Conservation (phyloP, 2,113 vertebrate genomes). For the Oostethus manadensis region DNA sequence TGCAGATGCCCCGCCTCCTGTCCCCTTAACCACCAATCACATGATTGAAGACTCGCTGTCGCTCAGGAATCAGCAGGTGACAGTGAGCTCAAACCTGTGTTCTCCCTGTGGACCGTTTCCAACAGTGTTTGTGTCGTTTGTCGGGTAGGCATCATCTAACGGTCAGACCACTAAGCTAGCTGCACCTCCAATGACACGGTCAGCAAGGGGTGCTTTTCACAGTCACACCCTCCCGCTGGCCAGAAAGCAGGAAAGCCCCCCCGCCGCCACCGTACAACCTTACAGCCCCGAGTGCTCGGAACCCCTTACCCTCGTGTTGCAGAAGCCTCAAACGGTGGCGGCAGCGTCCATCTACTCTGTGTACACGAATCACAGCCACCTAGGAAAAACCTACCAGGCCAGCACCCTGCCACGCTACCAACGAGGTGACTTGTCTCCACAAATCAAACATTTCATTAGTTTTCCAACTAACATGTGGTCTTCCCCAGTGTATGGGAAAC, state of each 20-base stretch:
- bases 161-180: slow-evolving; percentile 71
- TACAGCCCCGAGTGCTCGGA: slow-evolving; percentile 79
- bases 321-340: slow-evolving; percentile 85
- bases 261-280: slow-evolving; percentile 84
- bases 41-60: slow-evolving; percentile 80
- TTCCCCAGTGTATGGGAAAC: slow-evolving; percentile 84
- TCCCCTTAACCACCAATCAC: slow-evolving; percentile 78
- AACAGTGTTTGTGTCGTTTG: background rate
- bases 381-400: slow-evolving; percentile 83
- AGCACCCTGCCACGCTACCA: slow-evolving; percentile 78
- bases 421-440: slow-evolving; percentile 58
- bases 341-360: slow-evolving; percentile 92
- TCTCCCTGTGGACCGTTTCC: background rate
- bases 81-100: background rate
- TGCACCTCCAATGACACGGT: slow-evolving; percentile 75
- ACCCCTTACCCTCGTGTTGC: slow-evolving; percentile 37
- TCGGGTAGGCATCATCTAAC: slow-evolving; percentile 71
- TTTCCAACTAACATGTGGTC: background rate
- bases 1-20: slow-evolving; percentile 65
- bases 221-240: slow-evolving; percentile 68
- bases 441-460: too few relatives aligned
- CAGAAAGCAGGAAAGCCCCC: slow-evolving; percentile 80
- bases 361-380: slow-evolving; percentile 84
- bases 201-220: slow-evolving; percentile 41
- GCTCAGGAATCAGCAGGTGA: slow-evolving; percentile 81